Evolutionary conservation across 2,888 invertebrate genomes (phyloP).

Genomic region (Sesia apiformis): DNA sequence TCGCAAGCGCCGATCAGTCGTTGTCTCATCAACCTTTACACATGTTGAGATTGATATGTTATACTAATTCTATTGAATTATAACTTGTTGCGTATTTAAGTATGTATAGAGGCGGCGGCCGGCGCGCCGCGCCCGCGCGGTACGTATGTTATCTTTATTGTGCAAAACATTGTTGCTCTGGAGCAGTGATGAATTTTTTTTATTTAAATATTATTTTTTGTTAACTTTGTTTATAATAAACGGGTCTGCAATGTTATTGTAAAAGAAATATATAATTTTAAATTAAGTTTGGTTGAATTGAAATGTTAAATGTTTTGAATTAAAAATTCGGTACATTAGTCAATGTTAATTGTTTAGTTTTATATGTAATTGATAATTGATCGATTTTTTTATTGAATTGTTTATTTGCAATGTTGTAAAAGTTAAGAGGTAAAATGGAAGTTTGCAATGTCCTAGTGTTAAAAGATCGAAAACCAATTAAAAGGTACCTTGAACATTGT

Average conservation of each 20-base stretch:
- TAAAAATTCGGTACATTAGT: slow-evolving; percentile 68
- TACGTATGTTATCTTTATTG: slow-evolving; percentile 9
- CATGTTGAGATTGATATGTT: slow-evolving; percentile 74
- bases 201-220: slow-evolving; percentile 54
- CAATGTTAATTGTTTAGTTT: slow-evolving; percentile 63
- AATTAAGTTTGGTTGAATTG: slow-evolving; percentile 59
- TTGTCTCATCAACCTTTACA: slow-evolving; percentile 68
- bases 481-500: slow-evolving; percentile 75
- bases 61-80: slow-evolving; percentile 74
- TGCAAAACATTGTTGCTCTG: slow-evolving; percentile 51
- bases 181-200: slow-evolving; percentile 56
- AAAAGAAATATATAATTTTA: slow-evolving; percentile 48
- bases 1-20: slow-evolving; percentile 34
- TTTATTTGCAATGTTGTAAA: slow-evolving; percentile 68
- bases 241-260: slow-evolving; percentile 68
- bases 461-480: slow-evolving; percentile 70
- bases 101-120: slow-evolving; percentile 26
- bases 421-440: slow-evolving; percentile 58
- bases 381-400: slow-evolving; percentile 57
- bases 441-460: slow-evolving; percentile 70
- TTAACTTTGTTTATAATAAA: slow-evolving; percentile 68
- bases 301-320: slow-evolving; percentile 45
- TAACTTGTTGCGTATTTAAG: slow-evolving; percentile 72
- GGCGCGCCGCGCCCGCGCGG: slow-evolving; percentile 8
- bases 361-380: slow-evolving; percentile 32